Evolutionary conservation across 2,113 vertebrate species (phyloP).

Genomic region (Chunga burmeisteri): DNA sequence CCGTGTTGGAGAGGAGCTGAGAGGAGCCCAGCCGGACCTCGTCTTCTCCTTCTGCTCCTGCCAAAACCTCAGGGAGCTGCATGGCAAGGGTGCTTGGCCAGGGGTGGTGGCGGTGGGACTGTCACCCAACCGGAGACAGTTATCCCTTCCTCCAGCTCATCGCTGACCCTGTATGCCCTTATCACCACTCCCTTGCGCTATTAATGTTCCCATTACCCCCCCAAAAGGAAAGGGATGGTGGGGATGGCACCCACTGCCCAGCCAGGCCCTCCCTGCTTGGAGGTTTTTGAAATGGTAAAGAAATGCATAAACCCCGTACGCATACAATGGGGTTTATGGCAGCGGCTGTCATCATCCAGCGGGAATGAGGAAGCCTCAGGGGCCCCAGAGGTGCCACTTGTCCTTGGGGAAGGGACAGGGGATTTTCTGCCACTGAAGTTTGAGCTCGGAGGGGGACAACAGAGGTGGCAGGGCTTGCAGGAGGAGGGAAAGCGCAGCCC

Average conservation of each 20-base stretch:
- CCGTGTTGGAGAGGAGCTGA: background rate
- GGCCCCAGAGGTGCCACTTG: background rate
- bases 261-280: background rate
- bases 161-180: background rate
- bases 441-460: background rate
- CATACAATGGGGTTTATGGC: constrained; percentile 44
- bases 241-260: background rate
- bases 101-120: background rate
- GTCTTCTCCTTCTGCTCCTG: background rate
- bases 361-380: constrained; percentile 34
- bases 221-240: background rate
- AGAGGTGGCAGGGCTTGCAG: background rate
- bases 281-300: background rate
- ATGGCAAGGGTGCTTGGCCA: background rate
- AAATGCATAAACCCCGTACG: background rate
- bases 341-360: background rate
- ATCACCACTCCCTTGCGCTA: background rate
- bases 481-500: background rate
- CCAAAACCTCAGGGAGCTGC: background rate
- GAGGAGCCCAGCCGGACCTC: background rate
- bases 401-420: background rate
- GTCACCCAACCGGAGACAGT: background rate
- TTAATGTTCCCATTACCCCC: background rate
- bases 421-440: background rate
- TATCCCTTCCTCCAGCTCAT: background rate